Conservation (phyloP, 2,113 vertebrate genomes). For the Rhipidura dahli region DNA sequence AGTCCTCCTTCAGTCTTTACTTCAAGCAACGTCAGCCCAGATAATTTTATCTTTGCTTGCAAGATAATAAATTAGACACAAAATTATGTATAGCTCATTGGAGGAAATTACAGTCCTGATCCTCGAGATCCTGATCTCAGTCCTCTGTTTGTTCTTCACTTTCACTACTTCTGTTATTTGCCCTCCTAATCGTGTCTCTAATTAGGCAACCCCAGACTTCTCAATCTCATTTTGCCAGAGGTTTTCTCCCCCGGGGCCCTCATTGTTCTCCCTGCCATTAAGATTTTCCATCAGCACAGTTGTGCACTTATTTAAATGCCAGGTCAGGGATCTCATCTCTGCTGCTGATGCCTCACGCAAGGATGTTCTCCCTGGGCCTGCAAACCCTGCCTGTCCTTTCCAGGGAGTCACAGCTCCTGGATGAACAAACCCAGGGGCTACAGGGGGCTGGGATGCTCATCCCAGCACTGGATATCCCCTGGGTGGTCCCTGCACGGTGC, state of each 20-base stretch:
- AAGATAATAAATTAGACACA: not conserved
- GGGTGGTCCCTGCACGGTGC: not conserved
- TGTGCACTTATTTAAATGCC: not conserved
- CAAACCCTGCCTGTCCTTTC: not conserved
- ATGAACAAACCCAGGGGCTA: not conserved
- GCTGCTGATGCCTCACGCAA: accelerated
- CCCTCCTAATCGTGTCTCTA: not conserved
- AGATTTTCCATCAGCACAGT: not conserved
- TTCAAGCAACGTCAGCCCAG: not conserved
- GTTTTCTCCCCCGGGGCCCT: not conserved
- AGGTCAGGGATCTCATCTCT: not conserved
- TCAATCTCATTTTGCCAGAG: not conserved
- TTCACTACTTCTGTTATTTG: not conserved
- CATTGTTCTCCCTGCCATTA: not conserved
- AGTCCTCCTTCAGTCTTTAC: not conserved
- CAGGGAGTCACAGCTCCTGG: not conserved
- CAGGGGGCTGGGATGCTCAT: accelerated
- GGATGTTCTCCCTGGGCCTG: not conserved
- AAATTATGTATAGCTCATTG: not conserved
- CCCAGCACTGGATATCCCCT: not conserved
- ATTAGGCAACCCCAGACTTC: not conserved
- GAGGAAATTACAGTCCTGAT: not conserved
- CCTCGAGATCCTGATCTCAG: not conserved
- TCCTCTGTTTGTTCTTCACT: not conserved
- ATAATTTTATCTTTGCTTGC: not conserved